These are phyloP conservation scores for Rhombomys opimus DNA, from an alignment of 2,113 vertebrate species.

Conservation along the genomic window DNA sequence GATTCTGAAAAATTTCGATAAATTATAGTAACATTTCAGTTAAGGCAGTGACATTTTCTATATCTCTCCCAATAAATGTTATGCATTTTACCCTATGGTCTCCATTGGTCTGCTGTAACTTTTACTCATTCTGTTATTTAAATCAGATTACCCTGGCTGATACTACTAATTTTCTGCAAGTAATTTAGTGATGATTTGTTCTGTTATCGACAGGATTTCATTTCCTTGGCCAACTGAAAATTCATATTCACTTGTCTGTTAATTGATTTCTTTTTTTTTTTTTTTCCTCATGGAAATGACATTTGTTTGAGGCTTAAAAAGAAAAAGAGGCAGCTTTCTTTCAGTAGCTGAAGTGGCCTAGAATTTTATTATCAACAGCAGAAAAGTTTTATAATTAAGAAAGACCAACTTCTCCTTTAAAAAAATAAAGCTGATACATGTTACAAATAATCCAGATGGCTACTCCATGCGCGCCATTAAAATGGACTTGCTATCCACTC, in stretches of 20 bases:
- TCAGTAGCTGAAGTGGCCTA: slow-evolving; percentile 85
- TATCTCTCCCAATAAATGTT: slow-evolving; percentile 2
- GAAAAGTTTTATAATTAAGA: slow-evolving; percentile 85
- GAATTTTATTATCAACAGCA: slow-evolving; percentile 83
- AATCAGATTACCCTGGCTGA: slow-evolving; percentile 29
- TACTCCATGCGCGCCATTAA: slow-evolving; percentile 87
- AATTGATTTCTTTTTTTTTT: background rate
- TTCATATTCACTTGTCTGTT: background rate
- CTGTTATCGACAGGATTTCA: background rate
- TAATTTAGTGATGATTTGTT: background rate
- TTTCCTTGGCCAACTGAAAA: slow-evolving; percentile 1
- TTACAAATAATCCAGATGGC: slow-evolving; percentile 87
- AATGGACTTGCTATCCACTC: slow-evolving; percentile 85
- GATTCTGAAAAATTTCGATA: background rate
- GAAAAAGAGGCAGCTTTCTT: slow-evolving; percentile 88
- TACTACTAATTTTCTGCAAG: slow-evolving; percentile 10
- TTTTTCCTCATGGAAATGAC: slow-evolving; percentile 73
- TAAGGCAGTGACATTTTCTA: background rate
- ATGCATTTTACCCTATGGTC: background rate
- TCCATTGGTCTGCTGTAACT: background rate
- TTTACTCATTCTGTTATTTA: slow-evolving; percentile 43
- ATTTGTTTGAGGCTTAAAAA: slow-evolving; percentile 87
- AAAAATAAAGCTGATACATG: slow-evolving; percentile 71
- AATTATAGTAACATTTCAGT: slow-evolving; percentile 34
- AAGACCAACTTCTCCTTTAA: slow-evolving; percentile 77